A percentile compares a stretch with the other conserved stretches of the same genome.
Evolutionary conservation across 2,113 vertebrate species (phyloP).

Genomic region (Empidonax alnorum): DNA sequence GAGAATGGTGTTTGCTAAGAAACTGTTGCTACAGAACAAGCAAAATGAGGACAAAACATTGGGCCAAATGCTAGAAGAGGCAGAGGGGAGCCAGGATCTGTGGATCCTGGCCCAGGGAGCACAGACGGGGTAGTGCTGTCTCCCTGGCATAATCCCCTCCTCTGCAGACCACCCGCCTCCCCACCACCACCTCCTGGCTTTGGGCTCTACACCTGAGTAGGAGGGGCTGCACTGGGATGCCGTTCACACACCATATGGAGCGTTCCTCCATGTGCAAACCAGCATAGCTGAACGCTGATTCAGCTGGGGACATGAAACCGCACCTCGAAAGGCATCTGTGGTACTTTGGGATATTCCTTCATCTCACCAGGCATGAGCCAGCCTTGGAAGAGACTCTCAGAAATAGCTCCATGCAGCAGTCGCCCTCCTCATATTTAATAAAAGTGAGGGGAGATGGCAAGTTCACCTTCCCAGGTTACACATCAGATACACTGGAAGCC

Average conservation of each 20-base stretch:
- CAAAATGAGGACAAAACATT: conserved; percentile 72
- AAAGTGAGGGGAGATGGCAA: background rate
- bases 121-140: conserved; percentile 52
- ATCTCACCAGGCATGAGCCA: background rate
- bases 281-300: background rate
- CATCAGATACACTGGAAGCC: background rate
- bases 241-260: conserved; percentile 35
- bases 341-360: background rate
- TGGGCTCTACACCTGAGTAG: conserved; percentile 32
- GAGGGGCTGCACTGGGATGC: conserved; percentile 1
- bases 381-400: background rate
- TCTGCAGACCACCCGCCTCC: background rate
- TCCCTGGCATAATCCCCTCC: conserved; percentile 24
- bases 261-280: conserved; percentile 14
- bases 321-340: background rate
- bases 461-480: background rate
- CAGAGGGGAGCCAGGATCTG: conserved; percentile 56
- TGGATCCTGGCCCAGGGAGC: conserved; percentile 61
- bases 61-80: conserved; percentile 63
- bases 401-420: background rate
- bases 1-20: conserved; percentile 74
- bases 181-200: background rate
- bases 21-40: conserved; percentile 74
- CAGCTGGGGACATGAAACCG: background rate
- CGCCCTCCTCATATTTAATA: background rate